These are phyloP conservation scores for Caenorhabditis elegans DNA, from an alignment of 1,140 invertebrate genomes.

Conservation along the genomic window WBcel235 BX284606.5:1127001-1127500, in stretches of 20 bases:
- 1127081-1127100: too few species aligned
- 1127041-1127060: too few species aligned
- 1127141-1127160: neutral
- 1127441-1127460: neutral
- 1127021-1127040: too few species aligned
- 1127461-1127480: too few species aligned
- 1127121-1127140: too few species aligned
- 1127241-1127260: neutral
- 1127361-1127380: neutral
- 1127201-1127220: neutral
- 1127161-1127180: neutral
- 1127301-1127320: neutral
- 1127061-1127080: too few species aligned
- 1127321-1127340: neutral
- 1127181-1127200: neutral
- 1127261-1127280: neutral
- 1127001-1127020: too few species aligned
- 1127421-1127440: neutral
- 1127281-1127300: neutral
- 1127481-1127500: too few species aligned
- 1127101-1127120: too few species aligned
- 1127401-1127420: constrained; percentile 3
- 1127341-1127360: neutral
- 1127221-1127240: neutral
- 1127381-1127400: constrained; percentile 19